Evolutionary conservation across 2,113 vertebrate genomes (phyloP), one percentile per base, ranked within the genome.

Genomic region (Ophthalmolycus amberensis): DNA sequence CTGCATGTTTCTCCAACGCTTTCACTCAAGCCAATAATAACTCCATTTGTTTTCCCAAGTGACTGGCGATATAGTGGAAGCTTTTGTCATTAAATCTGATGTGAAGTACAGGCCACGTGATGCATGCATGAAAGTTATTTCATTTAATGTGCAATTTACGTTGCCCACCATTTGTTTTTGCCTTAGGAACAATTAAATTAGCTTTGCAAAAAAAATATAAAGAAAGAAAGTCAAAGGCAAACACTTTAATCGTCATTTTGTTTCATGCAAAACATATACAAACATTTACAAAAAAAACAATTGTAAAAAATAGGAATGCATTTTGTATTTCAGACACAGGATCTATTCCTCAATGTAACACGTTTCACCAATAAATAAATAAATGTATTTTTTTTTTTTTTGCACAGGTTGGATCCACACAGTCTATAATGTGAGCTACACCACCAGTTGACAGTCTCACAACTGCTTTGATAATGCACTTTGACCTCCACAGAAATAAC

Each of bases 241-340:
- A 12, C 16, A 65, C 56, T 84, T 85, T 62, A 27, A 73, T 95
- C 91, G 83, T 93, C 92, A 95, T 97, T 96, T 96, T 96, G 96
- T 95, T 98, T 98, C 98, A 97, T 98, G 97, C 96, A 97, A 97
- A 97, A 97, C 96, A 97, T 96, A 96, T 97, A 97, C 97, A 98
- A 96, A 95, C 96, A 98, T 98, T 96, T 99, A 97, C 97, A 97
- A 96, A 97, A 97, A 66, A 71, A 25, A 71, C 22, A 95, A 96
- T 95, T 95, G 96, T 97, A 97, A 97, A 97, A 93, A 98, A 98
- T 96, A 98, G 92, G 96, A 98, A 97, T 96, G 96, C 96, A 96
- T 96, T 22, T 96, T 96, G 96, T 95, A 97, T 95, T 96, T 97
- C 85, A 97, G 96, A 97, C 96, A 97, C 96, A 96, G 94, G 96